These are phyloP conservation scores for Pipistrellus pipistrellus DNA, from an alignment of 2,797 vertebrate genomes.

Conservation along the genomic window DNA sequence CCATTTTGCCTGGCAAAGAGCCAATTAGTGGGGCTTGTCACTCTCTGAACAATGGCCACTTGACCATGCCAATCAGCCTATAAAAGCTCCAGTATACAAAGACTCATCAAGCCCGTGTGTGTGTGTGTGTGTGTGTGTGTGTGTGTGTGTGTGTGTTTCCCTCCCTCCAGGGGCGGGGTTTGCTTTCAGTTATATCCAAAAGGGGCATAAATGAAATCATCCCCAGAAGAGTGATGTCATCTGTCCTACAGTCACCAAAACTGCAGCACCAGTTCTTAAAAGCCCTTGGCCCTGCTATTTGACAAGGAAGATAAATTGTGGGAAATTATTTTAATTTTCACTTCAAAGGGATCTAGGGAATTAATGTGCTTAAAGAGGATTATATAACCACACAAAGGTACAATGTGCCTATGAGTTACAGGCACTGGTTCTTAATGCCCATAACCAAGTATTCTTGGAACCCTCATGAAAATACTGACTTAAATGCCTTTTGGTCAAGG, in stretches of 20 bases:
- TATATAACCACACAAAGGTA: neutral
- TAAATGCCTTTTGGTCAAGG: neutral
- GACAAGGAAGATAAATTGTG: slow-evolving; percentile 69
- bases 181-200: slow-evolving; percentile 39
- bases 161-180: neutral
- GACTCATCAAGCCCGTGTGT: neutral
- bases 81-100: slow-evolving; percentile 59
- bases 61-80: slow-evolving; percentile 64
- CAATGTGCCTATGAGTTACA: neutral
- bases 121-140: neutral
- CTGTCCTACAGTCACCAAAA: neutral
- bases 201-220: slow-evolving; percentile 71
- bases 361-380: neutral
- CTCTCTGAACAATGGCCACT: slow-evolving; percentile 55
- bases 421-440: neutral
- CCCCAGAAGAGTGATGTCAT: slow-evolving; percentile 71
- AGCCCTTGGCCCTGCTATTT: slow-evolving; percentile 66
- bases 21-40: slow-evolving; percentile 36
- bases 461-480: neutral
- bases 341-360: slow-evolving; percentile 47
- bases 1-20: slow-evolving; percentile 58
- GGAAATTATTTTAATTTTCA: slow-evolving; percentile 70
- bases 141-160: neutral
- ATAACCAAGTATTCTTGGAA: neutral
- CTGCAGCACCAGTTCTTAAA: slow-evolving; percentile 12